A percentile compares a stretch with the other conserved stretches of the same genome.
Conservation (phyloP, 2,888 invertebrate species). For the Bellardia pandia region DNA sequence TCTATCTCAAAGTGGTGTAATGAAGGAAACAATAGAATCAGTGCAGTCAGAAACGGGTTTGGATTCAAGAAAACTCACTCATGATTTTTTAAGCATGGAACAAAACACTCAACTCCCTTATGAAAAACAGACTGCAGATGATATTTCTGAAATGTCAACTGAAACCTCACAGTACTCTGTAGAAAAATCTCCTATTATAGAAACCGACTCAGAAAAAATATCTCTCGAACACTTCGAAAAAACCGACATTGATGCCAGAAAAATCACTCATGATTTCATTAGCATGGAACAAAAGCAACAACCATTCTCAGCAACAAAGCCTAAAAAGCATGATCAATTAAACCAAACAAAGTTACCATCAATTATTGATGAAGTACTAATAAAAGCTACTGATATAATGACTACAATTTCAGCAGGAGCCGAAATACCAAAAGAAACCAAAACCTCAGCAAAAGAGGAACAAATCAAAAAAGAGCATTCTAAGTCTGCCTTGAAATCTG, state of each 20-base stretch:
- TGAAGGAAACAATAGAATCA: neutral
- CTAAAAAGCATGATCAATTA: neutral
- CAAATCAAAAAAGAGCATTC: neutral
- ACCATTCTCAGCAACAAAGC: neutral
- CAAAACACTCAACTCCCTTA: constrained; percentile 76
- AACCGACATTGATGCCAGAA: constrained; percentile 70
- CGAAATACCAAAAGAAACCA: constrained; percentile 38
- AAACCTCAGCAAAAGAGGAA: neutral
- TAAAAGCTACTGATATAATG: constrained; percentile 62
- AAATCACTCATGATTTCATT: constrained; percentile 60
- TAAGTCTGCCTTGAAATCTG: constrained; percentile 14
- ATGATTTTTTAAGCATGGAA: constrained; percentile 79
- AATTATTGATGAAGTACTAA: constrained; percentile 61
- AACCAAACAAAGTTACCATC: constrained; percentile 23
- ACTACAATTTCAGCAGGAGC: constrained; percentile 66
- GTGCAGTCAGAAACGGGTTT: constrained; percentile 6
- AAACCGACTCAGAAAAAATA: constrained; percentile 46
- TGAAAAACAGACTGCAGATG: constrained; percentile 42
- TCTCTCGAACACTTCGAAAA: constrained; percentile 38
- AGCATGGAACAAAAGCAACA: constrained; percentile 58
- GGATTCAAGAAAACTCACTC: constrained; percentile 76
- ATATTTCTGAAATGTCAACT: constrained; percentile 31
- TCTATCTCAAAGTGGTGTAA: neutral
- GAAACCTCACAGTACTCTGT: constrained; percentile 46
- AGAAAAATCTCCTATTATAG: constrained; percentile 39